Evolutionary conservation across 35 echinoderm and acorn worm genomes (phyloP).

Genomic region (Diadema setosum): DNA sequence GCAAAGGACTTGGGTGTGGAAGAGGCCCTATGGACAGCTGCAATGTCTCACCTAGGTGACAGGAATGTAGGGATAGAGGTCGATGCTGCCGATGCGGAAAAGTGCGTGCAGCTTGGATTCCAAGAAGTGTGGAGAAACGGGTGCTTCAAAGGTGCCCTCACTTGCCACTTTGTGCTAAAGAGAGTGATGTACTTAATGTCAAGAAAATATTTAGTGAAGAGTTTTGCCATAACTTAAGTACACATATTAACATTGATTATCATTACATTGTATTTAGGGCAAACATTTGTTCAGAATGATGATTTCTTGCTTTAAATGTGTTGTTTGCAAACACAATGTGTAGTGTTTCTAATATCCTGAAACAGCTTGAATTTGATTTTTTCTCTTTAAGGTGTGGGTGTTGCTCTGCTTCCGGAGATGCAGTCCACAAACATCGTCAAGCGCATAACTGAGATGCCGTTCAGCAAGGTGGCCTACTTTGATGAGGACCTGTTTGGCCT

Average conservation of each 20-base stretch:
- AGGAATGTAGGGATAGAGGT: constrained; percentile 75
- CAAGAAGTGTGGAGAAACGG: constrained; percentile 77
- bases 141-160: constrained; percentile 70
- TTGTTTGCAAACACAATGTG: no score
- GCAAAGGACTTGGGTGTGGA: constrained; percentile 61
- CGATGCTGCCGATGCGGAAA: constrained; percentile 36
- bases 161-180: no score
- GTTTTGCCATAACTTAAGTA: no score
- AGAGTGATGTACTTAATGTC: no score
- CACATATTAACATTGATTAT: no score
- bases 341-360: no score
- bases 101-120: constrained; percentile 55
- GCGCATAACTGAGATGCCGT: constrained; percentile 46
- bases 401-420: constrained; percentile 26
- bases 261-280: no score
- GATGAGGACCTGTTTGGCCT: constrained; percentile 51
- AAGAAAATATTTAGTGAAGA: no score
- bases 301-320: no score
- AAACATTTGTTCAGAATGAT: no score
- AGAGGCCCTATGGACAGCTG: constrained; percentile 49
- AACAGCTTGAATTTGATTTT: neutral
- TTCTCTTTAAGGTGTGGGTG: constrained; percentile 17
- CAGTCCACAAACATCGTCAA: constrained; percentile 23
- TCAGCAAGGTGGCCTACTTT: constrained; percentile 80
- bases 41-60: constrained; percentile 65